Percentiles rank a stretch among this genome's conserved stretches.
These are phyloP conservation scores for Plagodis dolabraria DNA, from an alignment of 2,888 invertebrate genomes.

Conservation along the genomic window DNA sequence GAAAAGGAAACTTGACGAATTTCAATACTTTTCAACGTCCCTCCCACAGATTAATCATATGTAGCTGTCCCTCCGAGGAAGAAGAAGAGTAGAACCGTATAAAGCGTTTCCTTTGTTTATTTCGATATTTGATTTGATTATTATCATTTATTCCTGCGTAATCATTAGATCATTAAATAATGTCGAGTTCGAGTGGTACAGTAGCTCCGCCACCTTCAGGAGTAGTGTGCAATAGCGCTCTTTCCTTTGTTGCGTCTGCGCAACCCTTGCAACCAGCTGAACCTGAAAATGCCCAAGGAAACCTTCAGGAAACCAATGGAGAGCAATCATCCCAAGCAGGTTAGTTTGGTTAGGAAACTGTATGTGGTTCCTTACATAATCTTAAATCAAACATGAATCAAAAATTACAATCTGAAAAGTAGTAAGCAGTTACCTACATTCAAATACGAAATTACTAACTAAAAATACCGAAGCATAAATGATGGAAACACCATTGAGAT, in stretches of 20 bases:
- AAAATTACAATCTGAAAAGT: no score
- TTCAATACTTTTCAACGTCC: no score
- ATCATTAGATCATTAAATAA: constrained; percentile 26
- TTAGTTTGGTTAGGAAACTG: constrained; percentile 30
- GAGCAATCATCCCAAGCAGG: constrained; percentile 48
- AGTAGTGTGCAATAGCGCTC: constrained; percentile 67
- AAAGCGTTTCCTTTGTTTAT: constrained; percentile 6
- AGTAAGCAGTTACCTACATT: no score
- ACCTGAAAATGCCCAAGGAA: constrained; percentile 29
- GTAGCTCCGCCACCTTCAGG: constrained; percentile 53
- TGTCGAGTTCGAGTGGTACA: constrained; percentile 54
- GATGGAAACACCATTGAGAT: no score
- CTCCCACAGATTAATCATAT: no score
- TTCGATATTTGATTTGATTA: background rate
- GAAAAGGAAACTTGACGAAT: no score
- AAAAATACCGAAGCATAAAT: no score
- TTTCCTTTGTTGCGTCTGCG: constrained; percentile 70
- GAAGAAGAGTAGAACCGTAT: no score
- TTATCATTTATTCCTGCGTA: constrained; percentile 1
- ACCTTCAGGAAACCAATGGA: constrained; percentile 30
- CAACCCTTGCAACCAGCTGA: constrained; percentile 51
- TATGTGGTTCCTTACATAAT: no score
- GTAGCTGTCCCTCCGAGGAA: no score
- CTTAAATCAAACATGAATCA: no score
- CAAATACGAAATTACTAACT: no score